Conservation (phyloP, 1,140 invertebrate species). For the Nebria ingens region DNA sequence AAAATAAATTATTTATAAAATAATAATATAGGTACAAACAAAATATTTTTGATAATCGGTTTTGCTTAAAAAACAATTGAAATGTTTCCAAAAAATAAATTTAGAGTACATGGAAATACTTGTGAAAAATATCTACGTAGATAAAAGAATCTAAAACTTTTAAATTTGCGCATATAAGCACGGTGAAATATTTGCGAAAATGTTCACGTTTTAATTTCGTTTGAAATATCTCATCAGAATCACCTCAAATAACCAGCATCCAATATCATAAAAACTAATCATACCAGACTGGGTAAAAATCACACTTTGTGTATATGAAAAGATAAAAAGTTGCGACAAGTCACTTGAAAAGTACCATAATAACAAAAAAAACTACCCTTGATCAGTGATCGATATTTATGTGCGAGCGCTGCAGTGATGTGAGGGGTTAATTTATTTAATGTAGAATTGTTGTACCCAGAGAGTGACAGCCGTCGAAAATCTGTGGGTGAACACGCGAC, state of each 20-base stretch:
- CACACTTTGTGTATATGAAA: too few relatives aligned
- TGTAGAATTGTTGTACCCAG: background rate
- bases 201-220: background rate
- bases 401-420: background rate
- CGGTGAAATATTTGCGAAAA: too few relatives aligned
- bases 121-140: too few relatives aligned
- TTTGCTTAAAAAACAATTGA: too few relatives aligned
- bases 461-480: background rate
- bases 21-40: too few relatives aligned
- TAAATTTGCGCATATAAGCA: too few relatives aligned
- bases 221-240: background rate
- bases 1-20: too few relatives aligned
- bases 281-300: background rate
- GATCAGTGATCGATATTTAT: background rate
- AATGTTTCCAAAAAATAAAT: too few relatives aligned
- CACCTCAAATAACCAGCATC: background rate
- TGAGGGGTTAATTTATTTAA: background rate
- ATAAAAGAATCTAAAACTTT: too few relatives aligned
- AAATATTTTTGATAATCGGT: too few relatives aligned
- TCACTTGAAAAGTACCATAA: conserved; percentile 1
- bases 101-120: too few relatives aligned
- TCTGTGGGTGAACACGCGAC: background rate
- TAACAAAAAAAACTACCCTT: conserved; percentile 2
- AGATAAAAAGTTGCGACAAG: too few relatives aligned
- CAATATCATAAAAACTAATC: conserved; percentile 7